Evolutionary conservation across 2,113 vertebrate genomes (phyloP).

Genomic region (Excalfactoria chinensis): DNA sequence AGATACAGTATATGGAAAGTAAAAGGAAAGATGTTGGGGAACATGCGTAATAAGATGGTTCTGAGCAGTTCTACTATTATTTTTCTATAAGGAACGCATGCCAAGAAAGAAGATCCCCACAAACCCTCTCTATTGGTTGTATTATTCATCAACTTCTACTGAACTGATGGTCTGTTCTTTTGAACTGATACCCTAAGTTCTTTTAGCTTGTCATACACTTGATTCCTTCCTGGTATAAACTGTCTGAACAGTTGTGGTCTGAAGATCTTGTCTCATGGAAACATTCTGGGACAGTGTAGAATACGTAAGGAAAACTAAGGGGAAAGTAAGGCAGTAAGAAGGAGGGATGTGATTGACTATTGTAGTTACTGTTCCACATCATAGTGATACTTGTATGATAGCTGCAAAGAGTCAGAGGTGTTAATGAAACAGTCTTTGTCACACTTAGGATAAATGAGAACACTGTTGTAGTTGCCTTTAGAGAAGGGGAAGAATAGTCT

Average conservation of each 20-base stretch:
- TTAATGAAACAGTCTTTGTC: not conserved
- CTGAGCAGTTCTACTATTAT: not conserved
- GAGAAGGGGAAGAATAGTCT: not conserved
- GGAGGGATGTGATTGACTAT: not conserved
- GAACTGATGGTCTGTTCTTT: not conserved
- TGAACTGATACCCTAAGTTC: not conserved
- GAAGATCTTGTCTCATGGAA: not conserved
- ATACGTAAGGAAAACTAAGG: not conserved
- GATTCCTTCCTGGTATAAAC: not conserved
- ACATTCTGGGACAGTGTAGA: not conserved
- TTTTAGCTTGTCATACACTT: not conserved
- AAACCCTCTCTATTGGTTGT: not conserved
- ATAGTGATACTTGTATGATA: not conserved
- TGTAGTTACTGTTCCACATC: not conserved
- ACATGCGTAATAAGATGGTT: not conserved
- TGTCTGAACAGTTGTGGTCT: not conserved
- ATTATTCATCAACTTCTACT: not conserved
- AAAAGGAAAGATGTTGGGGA: not conserved
- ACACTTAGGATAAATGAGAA: not conserved
- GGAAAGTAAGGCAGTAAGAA: not conserved
- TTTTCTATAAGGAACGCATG: not conserved
- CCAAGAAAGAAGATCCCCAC: not conserved
- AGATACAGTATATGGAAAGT: not conserved
- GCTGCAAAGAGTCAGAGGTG: not conserved
- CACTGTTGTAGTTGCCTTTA: not conserved